Conservation (phyloP, 2,797 vertebrate species). For the Hapalemur alaotrensis region DNA sequence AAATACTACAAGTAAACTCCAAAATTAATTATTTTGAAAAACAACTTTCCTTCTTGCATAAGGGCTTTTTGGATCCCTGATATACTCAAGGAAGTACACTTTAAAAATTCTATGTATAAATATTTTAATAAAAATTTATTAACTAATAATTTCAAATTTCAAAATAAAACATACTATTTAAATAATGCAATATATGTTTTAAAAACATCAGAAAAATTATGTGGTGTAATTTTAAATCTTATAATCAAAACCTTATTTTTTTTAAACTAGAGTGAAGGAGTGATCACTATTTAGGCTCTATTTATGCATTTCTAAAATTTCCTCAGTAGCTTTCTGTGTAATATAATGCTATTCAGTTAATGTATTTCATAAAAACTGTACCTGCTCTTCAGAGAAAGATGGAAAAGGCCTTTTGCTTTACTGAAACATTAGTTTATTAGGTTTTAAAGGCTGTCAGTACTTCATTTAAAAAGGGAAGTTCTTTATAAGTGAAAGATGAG, state of each 20-base stretch:
- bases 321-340: not conserved
- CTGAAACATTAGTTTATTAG: not conserved
- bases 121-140: not conserved
- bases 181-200: not conserved
- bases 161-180: not conserved
- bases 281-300: not conserved
- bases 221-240: not conserved
- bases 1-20: not conserved
- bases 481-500: slow-evolving; percentile 13
- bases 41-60: not conserved
- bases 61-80: not conserved
- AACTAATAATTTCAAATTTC: not conserved
- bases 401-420: not conserved
- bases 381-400: not conserved
- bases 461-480: not conserved
- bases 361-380: not conserved
- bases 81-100: not conserved
- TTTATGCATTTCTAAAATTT: not conserved
- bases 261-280: not conserved
- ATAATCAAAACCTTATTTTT: not conserved
- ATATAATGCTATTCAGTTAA: not conserved
- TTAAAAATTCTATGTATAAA: not conserved
- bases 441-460: not conserved
- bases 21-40: slow-evolving; percentile 49
- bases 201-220: not conserved